Evolutionary conservation across 2,888 invertebrate species (phyloP).

Genomic region (Eurois occulta): DNA sequence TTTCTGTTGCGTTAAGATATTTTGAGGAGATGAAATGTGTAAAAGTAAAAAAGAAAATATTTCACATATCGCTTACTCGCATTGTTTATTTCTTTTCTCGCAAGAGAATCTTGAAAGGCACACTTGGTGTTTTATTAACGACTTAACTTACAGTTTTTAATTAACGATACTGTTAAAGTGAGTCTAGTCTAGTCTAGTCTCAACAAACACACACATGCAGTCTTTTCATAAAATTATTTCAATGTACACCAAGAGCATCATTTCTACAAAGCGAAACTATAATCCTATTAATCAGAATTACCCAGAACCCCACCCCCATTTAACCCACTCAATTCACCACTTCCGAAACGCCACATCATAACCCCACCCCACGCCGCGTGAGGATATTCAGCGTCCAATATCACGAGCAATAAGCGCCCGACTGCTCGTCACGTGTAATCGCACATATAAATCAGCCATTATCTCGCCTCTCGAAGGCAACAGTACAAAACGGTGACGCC

Average conservation of each 20-base stretch:
- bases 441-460: conserved; percentile 88
- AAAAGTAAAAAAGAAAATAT: conserved; percentile 37
- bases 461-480: conserved; percentile 89
- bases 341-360: conserved; percentile 51
- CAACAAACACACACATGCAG: not conserved
- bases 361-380: conserved; percentile 42
- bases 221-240: not conserved
- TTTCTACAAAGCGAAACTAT: not conserved
- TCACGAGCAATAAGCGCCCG: conserved; percentile 67
- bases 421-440: conserved; percentile 83
- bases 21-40: conserved; percentile 59
- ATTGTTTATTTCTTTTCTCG: conserved; percentile 14
- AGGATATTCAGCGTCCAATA: conserved; percentile 67
- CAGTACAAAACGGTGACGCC: conserved; percentile 89
- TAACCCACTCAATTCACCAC: conserved; percentile 33
- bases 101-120: not conserved
- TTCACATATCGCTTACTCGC: conserved; percentile 22
- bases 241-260: not conserved
- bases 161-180: not conserved
- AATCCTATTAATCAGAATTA: conserved; percentile 3
- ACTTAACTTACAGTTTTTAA: not conserved
- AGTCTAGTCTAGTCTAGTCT: too few species aligned
- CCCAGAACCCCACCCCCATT: not conserved
- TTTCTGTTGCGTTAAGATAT: conserved; percentile 64
- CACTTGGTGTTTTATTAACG: conserved; percentile 13